Percentiles rank a stretch among this genome's conserved stretches.
phyloP scores from a whole-genome alignment of 2,888 invertebrate species.

The Phaedon cochleariae region DNA sequence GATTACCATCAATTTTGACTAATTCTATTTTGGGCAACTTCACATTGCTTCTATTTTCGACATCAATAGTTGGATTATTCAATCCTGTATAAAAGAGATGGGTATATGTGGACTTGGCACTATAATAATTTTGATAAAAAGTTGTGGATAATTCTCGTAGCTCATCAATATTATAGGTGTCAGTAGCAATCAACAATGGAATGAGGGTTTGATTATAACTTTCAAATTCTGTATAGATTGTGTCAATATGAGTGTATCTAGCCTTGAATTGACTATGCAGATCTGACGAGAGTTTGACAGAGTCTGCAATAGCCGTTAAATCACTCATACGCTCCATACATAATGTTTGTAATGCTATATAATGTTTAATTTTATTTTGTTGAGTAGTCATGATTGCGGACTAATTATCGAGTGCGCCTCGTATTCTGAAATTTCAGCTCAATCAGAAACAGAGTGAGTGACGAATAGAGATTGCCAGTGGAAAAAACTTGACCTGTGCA shows the following conservation, averaged over 20 bases:
- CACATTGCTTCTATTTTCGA: not conserved
- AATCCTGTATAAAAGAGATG: not conserved
- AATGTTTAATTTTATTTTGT: not conserved
- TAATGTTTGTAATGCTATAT: not conserved
- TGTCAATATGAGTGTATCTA: too few species aligned
- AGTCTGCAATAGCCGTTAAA: not conserved
- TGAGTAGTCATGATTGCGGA: not conserved
- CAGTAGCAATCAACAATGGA: not conserved
- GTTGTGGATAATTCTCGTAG: not conserved
- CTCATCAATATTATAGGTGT: not conserved
- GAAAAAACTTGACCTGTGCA: too few species aligned
- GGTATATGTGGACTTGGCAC: not conserved
- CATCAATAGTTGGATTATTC: not conserved
- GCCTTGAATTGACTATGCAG: not conserved
- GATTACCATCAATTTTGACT: too few species aligned
- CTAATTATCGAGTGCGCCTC: conserved; percentile 12
- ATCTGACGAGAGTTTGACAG: not conserved
- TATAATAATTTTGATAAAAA: not conserved
- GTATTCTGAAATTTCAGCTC: too few species aligned
- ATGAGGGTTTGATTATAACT: not conserved
- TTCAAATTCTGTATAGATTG: not conserved
- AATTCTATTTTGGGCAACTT: conserved; percentile 1
- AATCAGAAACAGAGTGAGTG: too few species aligned
- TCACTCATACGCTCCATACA: not conserved
- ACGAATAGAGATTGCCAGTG: too few species aligned